Conservation (phyloP, 2,113 vertebrate species). For the Oplegnathus fasciatus region DNA sequence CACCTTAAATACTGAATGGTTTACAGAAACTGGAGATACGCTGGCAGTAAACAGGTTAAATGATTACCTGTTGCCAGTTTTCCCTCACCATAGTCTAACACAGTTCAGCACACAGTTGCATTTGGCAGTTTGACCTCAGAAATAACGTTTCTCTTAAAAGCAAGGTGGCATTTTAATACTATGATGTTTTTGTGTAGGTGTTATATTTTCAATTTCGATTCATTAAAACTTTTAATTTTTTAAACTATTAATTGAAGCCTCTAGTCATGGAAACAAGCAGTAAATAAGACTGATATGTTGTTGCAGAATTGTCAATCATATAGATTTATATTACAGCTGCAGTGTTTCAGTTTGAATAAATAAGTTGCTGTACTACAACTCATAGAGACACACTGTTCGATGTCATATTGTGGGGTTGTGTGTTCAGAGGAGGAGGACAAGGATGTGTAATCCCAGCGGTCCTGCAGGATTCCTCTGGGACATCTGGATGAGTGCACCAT, state of each 20-base stretch:
- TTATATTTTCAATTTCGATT: background rate
- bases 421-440: background rate
- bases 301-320: background rate
- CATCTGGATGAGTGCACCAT: background rate
- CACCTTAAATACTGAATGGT: background rate
- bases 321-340: too few relatives aligned
- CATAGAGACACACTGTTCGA: background rate
- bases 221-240: background rate
- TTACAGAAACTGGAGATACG: background rate
- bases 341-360: too few relatives aligned
- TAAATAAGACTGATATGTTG: background rate
- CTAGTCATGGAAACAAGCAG: background rate
- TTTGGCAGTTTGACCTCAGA: background rate
- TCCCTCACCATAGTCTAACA: too few relatives aligned
- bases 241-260: background rate
- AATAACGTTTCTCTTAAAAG: background rate
- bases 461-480: constrained; percentile 6
- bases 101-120: too few relatives aligned
- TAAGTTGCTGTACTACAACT: background rate
- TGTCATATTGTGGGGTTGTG: background rate
- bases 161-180: background rate
- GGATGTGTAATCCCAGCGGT: constrained; percentile 1
- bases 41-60: background rate
- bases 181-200: background rate
- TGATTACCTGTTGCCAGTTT: background rate